Conservation (phyloP, 2,113 vertebrate species). For the Syngnathus floridae region DNA sequence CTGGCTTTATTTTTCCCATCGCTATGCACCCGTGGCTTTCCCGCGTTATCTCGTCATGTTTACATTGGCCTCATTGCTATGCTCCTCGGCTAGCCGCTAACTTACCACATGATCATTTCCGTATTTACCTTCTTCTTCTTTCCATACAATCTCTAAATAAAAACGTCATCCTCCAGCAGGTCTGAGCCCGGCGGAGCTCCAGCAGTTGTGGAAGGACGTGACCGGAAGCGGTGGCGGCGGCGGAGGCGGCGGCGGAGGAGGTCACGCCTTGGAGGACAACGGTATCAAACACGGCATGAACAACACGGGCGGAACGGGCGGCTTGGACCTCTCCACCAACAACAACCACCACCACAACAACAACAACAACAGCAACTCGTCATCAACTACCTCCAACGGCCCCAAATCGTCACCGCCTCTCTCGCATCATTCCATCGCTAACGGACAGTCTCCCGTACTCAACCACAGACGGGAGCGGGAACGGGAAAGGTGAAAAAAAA, state of each 20-base stretch:
- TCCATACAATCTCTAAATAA: neutral
- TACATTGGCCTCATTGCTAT: slow-evolving; percentile 53
- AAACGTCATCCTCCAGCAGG: slow-evolving; percentile 69
- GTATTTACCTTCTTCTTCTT: slow-evolving; percentile 36
- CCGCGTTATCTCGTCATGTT: slow-evolving; percentile 48
- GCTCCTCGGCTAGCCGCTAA: slow-evolving; percentile 45
- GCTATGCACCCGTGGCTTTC: slow-evolving; percentile 41
- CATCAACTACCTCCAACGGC: slow-evolving; percentile 95
- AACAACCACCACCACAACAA: slow-evolving; percentile 74
- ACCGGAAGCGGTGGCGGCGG: slow-evolving; percentile 65
- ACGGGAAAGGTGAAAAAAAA: slow-evolving; percentile 18
- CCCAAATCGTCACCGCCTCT: slow-evolving; percentile 98
- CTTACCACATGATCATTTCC: slow-evolving; percentile 43
- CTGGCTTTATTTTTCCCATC: slow-evolving; percentile 37
- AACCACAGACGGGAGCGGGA: slow-evolving; percentile 91
- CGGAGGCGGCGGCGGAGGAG: slow-evolving; percentile 44
- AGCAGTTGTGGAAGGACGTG: slow-evolving; percentile 99
- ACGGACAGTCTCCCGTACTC: slow-evolving; percentile 94
- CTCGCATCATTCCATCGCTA: slow-evolving; percentile 93
- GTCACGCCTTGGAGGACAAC: slow-evolving; percentile 56
- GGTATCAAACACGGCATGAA: slow-evolving; percentile 60
- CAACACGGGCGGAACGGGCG: slow-evolving; percentile 50
- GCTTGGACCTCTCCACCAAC: slow-evolving; percentile 89
- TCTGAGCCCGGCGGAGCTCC: slow-evolving; percentile 95
- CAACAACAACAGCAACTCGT: slow-evolving; percentile 80